Conservation (phyloP, 2,888 invertebrate species). For the Heliconius ethilla region DNA sequence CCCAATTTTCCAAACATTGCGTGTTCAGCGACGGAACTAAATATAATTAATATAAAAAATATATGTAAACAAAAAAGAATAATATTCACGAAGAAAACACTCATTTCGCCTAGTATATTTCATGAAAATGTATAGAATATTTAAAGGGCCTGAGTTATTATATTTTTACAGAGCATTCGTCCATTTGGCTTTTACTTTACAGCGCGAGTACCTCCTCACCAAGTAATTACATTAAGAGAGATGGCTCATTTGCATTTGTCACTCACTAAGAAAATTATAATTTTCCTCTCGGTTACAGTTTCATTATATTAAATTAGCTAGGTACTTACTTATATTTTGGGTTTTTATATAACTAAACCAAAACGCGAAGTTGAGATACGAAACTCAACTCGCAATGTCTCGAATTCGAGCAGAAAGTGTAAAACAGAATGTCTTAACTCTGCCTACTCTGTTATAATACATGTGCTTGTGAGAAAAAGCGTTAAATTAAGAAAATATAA, state of each 20-base stretch:
- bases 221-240: conserved; percentile 5
- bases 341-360: background rate
- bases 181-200: background rate
- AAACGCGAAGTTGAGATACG: background rate
- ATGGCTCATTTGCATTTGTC: conserved; percentile 19
- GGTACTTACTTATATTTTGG: background rate
- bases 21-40: too few relatives aligned
- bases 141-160: background rate
- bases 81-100: background rate
- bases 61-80: too few relatives aligned
- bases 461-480: too few relatives aligned
- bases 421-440: too few relatives aligned
- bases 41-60: too few relatives aligned
- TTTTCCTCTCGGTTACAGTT: conserved; percentile 3
- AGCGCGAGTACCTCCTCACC: background rate
- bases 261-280: conserved; percentile 4
- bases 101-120: background rate
- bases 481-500: too few relatives aligned
- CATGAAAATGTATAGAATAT: background rate
- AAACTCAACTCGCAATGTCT: background rate
- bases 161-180: conserved; percentile 5
- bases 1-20: too few relatives aligned
- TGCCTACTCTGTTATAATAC: too few relatives aligned
- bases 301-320: background rate
- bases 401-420: too few relatives aligned